Base-by-base conservation (phyloP, 2,888 invertebrate species). In the Epirrita christyi region DNA sequence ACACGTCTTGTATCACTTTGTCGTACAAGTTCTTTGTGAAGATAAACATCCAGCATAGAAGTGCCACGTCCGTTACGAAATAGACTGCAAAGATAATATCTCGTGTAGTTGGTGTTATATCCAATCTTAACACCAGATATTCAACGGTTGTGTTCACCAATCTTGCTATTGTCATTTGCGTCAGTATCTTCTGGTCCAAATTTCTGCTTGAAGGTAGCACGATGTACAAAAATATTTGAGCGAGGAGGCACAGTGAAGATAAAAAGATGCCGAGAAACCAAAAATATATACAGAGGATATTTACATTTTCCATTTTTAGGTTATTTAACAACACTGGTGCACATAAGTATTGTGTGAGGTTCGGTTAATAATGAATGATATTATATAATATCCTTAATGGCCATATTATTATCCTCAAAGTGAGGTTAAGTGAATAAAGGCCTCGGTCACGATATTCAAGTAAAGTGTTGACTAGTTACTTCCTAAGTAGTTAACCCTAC, bases 141-240 rank as follows among this genome's bases (percentile, higher is more conserved):
- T 55, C 54, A 0, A 21, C 0, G n/a, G 43, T 29, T 10, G 37
- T 28, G 43, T 55, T 40, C 10, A 44, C 13, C 2, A 53, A n/a
- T 34, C 52, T 43, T 6, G 57, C 38, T 0, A 14, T 14, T 1
- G 52, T 52, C 44, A 58, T n/a, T 15, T 58, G 57, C 8, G 51
- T 58, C 28, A 58, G 11, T 4, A 58, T 15, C 21, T 52, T 58
- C 40, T 58, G 57, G 15, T 58, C 48, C 32, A 52, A 29, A 14
- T 58, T 53, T 28, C 52, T 48, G 34, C 52, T 44, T 6, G 47
- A 44, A n/a, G 52, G 53, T 10, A 58, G 6, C 32, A 49, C 34
- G 6, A 49, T n/a, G 14, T 53, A 58, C 2, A 57, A 6, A 29
- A 47, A 52, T 38, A 58, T 28, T 49, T 58, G 58, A 6, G 10